Evolutionary conservation across 2,113 vertebrate species (phyloP).

Genomic region (Malurus elegans): DNA sequence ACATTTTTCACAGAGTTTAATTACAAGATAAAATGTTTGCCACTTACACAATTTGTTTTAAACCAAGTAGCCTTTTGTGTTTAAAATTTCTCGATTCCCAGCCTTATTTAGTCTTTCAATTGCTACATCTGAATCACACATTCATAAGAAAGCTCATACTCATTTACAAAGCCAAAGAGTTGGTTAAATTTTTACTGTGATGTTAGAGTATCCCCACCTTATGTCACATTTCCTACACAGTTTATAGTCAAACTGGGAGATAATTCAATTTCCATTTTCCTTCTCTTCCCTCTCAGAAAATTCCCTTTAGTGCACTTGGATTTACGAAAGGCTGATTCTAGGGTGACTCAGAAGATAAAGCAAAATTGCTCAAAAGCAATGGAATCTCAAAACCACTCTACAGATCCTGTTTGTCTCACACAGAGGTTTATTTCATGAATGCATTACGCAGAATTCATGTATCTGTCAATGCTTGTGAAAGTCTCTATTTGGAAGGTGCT

Average conservation of each 20-base stretch:
- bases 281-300: neutral
- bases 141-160: neutral
- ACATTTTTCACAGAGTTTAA: constrained; percentile 13
- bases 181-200: neutral
- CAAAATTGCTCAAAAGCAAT: neutral
- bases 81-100: neutral
- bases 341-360: neutral
- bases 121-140: neutral
- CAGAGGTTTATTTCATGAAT: neutral
- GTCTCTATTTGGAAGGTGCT: neutral
- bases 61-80: neutral
- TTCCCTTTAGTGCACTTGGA: neutral
- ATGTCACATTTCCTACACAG: neutral
- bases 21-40: neutral
- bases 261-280: neutral
- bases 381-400: neutral
- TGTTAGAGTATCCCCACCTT: neutral
- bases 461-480: neutral
- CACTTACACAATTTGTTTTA: neutral
- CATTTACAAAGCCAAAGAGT: neutral
- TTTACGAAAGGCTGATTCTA: neutral
- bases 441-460: neutral
- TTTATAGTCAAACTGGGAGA: neutral
- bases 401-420: neutral
- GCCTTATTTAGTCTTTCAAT: neutral